A percentile compares a stretch with the other conserved stretches of the same genome.
These are phyloP conservation scores for Choristoneura fumiferana DNA, from an alignment of 1,140 invertebrate species.

Conservation along the genomic window DNA sequence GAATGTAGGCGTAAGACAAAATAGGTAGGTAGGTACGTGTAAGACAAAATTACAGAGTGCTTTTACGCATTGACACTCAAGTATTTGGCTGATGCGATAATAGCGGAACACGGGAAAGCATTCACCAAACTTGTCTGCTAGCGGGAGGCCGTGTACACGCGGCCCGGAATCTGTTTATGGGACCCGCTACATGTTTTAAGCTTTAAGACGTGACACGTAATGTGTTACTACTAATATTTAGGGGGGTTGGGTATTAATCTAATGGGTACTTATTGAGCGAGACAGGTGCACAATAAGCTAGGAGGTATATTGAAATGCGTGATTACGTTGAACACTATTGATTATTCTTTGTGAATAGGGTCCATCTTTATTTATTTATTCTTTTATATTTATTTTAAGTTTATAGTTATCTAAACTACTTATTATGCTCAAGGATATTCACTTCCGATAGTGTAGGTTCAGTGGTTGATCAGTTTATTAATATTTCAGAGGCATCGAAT, in stretches of 20 bases:
- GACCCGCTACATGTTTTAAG: constrained; percentile 45
- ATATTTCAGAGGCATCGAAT: constrained; percentile 13
- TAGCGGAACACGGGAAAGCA: constrained; percentile 62
- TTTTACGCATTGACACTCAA: constrained; percentile 21
- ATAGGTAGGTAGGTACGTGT: no score
- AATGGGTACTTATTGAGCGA: constrained; percentile 2
- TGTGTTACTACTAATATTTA: constrained; percentile 16
- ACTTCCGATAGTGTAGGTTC: neutral
- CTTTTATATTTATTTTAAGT: no score
- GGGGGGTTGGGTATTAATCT: constrained; percentile 12
- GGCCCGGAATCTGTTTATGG: constrained; percentile 53
- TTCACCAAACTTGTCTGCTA: constrained; percentile 51
- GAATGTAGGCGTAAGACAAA: no score
- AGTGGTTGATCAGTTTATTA: constrained; percentile 1
- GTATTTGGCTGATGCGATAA: constrained; percentile 57
- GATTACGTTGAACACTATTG: neutral
- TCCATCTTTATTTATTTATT: no score
- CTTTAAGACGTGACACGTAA: constrained; percentile 41
- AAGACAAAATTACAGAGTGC: constrained; percentile 11
- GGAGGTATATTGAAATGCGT: constrained; percentile 1
- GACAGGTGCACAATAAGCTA: neutral
- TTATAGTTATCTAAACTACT: no score
- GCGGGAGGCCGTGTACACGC: constrained; percentile 30
- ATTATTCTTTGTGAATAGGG: neutral
- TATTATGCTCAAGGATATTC: no score